These are phyloP conservation scores for Aspidoscelis tigris DNA, from an alignment of 2,113 vertebrate genomes.

Conservation along the genomic window DNA sequence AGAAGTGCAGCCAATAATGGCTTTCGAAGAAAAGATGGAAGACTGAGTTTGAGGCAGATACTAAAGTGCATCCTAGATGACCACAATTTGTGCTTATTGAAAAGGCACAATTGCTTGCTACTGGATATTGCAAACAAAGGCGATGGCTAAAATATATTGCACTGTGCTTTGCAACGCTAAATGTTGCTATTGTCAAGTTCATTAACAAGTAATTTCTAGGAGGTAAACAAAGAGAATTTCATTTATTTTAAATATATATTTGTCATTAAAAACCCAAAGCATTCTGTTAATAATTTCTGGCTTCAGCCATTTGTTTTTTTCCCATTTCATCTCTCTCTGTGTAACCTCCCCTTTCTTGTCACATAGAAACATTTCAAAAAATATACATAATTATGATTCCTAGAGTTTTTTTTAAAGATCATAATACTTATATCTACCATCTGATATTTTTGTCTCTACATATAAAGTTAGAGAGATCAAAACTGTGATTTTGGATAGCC, in stretches of 20 bases:
- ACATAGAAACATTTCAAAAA: constrained; percentile 47
- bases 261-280: constrained; percentile 9
- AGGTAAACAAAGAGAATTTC: neutral
- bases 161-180: neutral
- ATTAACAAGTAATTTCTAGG: neutral
- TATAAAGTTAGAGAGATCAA: constrained; percentile 61
- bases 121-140: too few relatives aligned
- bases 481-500: constrained; percentile 50
- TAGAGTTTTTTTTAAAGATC: constrained; percentile 23
- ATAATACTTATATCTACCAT: constrained; percentile 46
- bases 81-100: too few relatives aligned
- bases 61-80: too few relatives aligned
- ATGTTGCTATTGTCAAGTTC: neutral
- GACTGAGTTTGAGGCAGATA: too few relatives aligned
- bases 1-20: too few relatives aligned
- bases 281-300: constrained; percentile 33
- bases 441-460: constrained; percentile 46
- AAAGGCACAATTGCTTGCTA: too few relatives aligned
- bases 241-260: constrained; percentile 39
- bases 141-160: neutral
- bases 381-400: constrained; percentile 60
- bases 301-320: constrained; percentile 42
- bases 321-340: constrained; percentile 6
- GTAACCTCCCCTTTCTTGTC: constrained; percentile 23
- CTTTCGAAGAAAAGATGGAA: too few relatives aligned